phyloP scores from a whole-genome alignment of 2,113 vertebrate genomes.

The Pitta sordida region DNA sequence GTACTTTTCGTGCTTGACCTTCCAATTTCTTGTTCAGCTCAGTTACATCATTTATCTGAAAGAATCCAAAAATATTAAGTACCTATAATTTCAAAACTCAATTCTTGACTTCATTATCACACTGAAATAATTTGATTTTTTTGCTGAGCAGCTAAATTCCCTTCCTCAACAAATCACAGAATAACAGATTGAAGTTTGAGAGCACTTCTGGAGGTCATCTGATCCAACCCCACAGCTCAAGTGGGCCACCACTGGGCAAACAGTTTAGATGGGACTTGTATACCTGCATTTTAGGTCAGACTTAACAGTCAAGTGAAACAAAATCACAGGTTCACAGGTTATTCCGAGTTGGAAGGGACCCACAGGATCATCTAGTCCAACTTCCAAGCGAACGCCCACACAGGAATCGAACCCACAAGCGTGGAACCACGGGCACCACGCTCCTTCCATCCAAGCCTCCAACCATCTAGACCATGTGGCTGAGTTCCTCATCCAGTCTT shows the following conservation, averaged over 20 bases:
- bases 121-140: background rate
- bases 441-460: too few species aligned
- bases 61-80: conserved; percentile 11
- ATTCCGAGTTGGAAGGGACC: too few species aligned
- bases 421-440: too few species aligned
- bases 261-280: background rate
- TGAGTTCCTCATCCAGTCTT: too few species aligned
- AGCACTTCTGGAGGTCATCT: background rate
- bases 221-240: background rate
- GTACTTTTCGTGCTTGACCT: conserved; percentile 78
- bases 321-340: too few species aligned
- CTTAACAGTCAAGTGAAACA: background rate
- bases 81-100: background rate
- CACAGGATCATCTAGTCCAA: too few species aligned
- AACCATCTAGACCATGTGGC: too few species aligned
- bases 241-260: background rate
- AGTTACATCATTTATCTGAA: conserved; percentile 79
- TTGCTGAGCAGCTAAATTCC: background rate
- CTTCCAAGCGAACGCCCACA: too few species aligned
- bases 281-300: background rate
- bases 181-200: background rate
- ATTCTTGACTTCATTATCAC: background rate
- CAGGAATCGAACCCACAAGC: too few species aligned
- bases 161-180: background rate
- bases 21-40: conserved; percentile 84